These are phyloP conservation scores for Pristionchus mayeri DNA, from an alignment of 2,888 invertebrate genomes.

Conservation along the genomic window DNA sequence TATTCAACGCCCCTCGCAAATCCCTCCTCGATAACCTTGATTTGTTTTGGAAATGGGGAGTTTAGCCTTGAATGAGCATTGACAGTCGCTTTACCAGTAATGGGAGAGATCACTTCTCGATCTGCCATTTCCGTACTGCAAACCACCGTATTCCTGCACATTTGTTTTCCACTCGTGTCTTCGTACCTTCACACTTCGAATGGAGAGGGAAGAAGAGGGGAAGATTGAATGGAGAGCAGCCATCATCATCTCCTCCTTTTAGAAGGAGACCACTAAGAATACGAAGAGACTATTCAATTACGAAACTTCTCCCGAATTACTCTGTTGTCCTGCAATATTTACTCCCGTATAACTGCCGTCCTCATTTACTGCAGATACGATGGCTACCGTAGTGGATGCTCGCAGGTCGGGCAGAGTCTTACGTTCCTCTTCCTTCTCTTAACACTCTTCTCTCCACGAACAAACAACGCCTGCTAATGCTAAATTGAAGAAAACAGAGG, in stretches of 20 bases:
- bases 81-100: not conserved
- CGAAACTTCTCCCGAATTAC: too few relatives aligned
- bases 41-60: not conserved
- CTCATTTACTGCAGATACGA: too few relatives aligned
- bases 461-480: slow-evolving; percentile 4
- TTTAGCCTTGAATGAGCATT: slow-evolving; percentile 21
- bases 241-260: too few relatives aligned
- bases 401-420: not conserved
- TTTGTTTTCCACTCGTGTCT: slow-evolving; percentile 15
- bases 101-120: not conserved
- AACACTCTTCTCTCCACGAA: not conserved
- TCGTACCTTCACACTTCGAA: slow-evolving; percentile 8
- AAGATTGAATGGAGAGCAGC: not conserved
- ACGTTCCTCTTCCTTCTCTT: not conserved
- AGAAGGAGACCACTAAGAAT: too few relatives aligned
- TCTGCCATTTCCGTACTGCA: not conserved
- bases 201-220: not conserved
- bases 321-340: too few relatives aligned
- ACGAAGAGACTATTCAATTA: too few relatives aligned
- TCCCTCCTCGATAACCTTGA: not conserved
- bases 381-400: not conserved
- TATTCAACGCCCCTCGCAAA: too few relatives aligned
- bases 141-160: slow-evolving; percentile 12
- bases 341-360: too few relatives aligned
- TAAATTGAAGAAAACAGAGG: not conserved